These are phyloP conservation scores for Todus mexicanus DNA, from an alignment of 2,797 vertebrate genomes.

Conservation along the genomic window DNA sequence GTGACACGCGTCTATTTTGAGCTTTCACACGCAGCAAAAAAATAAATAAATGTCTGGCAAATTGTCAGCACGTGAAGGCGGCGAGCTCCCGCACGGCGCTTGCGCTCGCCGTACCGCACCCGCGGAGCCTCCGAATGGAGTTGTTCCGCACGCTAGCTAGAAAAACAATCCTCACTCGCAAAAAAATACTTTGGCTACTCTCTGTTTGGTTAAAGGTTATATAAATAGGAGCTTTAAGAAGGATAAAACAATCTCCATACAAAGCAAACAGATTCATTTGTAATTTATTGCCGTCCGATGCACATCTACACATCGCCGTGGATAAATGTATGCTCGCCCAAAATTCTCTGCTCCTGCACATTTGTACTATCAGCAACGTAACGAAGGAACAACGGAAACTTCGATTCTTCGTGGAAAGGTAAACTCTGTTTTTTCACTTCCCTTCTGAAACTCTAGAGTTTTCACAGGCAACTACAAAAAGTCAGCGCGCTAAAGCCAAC, in stretches of 20 bases:
- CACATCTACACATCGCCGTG: neutral
- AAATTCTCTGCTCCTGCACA: conserved; percentile 47
- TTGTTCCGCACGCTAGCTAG: conserved; percentile 27
- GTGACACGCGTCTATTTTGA: neutral
- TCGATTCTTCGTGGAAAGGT: conserved; percentile 62
- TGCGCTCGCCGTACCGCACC: neutral
- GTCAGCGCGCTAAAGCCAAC: conserved; percentile 57
- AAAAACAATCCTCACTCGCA: conserved; percentile 70
- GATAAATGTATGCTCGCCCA: conserved; percentile 30
- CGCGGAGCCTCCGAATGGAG: conserved; percentile 42
- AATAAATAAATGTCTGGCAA: neutral
- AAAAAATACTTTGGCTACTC: conserved; percentile 74
- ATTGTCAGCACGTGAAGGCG: neutral
- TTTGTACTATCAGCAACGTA: neutral
- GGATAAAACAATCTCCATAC: conserved; percentile 75
- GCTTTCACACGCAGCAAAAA: neutral
- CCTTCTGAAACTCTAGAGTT: conserved; percentile 65
- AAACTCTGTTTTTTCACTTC: conserved; percentile 71
- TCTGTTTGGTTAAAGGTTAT: conserved; percentile 76
- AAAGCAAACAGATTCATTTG: conserved; percentile 76
- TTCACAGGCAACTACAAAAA: conserved; percentile 69
- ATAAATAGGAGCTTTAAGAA: conserved; percentile 78
- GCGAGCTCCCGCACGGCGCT: neutral
- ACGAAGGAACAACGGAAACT: conserved; percentile 57
- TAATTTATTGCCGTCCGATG: conserved; percentile 72